Conservation (phyloP, 2,888 invertebrate genomes). For the Lochmaea capreae region DNA sequence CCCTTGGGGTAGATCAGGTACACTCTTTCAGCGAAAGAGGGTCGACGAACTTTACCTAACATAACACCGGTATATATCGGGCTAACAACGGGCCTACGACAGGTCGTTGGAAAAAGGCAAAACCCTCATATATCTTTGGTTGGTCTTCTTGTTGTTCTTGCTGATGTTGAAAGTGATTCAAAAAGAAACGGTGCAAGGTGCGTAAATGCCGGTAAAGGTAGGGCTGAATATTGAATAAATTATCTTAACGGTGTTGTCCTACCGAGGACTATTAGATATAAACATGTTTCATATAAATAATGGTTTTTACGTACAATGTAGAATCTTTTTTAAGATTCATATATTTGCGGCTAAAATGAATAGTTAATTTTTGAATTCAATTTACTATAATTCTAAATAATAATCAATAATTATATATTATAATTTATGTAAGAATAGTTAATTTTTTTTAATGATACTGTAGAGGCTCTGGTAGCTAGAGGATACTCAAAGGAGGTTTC, state of each 20-base stretch:
- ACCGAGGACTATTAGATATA: slow-evolving; percentile 4
- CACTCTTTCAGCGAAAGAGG: slow-evolving; percentile 22
- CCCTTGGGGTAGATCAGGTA: slow-evolving; percentile 50
- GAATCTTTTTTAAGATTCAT: no score
- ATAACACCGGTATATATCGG: not conserved
- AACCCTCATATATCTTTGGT: slow-evolving; percentile 30
- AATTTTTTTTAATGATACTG: no score
- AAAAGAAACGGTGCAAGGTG: slow-evolving; percentile 25
- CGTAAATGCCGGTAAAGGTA: slow-evolving; percentile 21
- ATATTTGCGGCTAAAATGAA: no score
- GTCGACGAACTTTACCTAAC: slow-evolving; percentile 42
- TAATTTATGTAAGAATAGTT: no score
- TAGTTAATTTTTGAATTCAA: no score
- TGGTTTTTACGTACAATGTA: not conserved
- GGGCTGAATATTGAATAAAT: slow-evolving; percentile 22
- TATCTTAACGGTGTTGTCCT: slow-evolving; percentile 23
- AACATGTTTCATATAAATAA: not conserved
- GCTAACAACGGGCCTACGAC: slow-evolving; percentile 12
- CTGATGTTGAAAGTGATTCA: slow-evolving; percentile 8
- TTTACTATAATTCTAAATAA: no score
- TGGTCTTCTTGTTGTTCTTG: slow-evolving; percentile 14
- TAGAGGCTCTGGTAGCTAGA: no score
- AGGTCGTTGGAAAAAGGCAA: slow-evolving; percentile 25
- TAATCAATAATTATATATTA: no score
- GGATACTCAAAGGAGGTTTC: no score